Evolutionary conservation across 2,797 vertebrate species (phyloP).

Genomic region (Meda fulgida): DNA sequence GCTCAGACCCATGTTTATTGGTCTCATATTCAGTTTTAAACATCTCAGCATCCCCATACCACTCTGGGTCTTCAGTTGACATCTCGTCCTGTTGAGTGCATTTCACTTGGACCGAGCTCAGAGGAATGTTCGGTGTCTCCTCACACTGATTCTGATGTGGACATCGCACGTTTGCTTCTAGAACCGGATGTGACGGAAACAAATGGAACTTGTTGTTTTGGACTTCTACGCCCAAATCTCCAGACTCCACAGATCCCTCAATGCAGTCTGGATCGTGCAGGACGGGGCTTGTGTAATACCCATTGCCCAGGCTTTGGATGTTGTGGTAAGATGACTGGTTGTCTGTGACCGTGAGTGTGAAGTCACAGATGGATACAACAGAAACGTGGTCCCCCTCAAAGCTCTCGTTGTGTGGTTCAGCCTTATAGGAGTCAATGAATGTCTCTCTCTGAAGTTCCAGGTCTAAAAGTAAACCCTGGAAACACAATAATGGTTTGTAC

Average conservation of each 20-base stretch:
- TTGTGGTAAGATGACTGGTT: not conserved
- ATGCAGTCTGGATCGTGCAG: constrained; percentile 6
- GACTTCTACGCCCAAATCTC: constrained; percentile 27
- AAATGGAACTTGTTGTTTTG: not conserved
- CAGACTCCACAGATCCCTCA: constrained; percentile 31
- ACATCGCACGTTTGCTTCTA: not conserved
- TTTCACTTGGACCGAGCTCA: constrained; percentile 59
- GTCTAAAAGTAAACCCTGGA: constrained; percentile 61
- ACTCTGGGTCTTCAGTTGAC: not conserved
- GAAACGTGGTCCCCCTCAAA: constrained; percentile 55
- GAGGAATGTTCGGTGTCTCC: constrained; percentile 36
- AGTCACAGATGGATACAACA: constrained; percentile 36
- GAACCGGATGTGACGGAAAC: constrained; percentile 18
- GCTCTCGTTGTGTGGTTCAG: constrained; percentile 12
- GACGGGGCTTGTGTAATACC: constrained; percentile 41
- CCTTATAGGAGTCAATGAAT: not conserved
- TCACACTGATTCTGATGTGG: not conserved
- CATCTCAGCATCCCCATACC: not conserved
- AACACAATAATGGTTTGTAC: not conserved
- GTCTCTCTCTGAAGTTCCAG: constrained; percentile 32
- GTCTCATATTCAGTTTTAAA: not conserved
- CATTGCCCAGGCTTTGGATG: constrained; percentile 14
- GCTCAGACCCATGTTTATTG: not conserved
- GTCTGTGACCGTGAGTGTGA: not conserved
- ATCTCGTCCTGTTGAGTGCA: not conserved